Evolutionary conservation across 2,113 vertebrate species (phyloP), one percentile per base, ranked within the genome.

Genomic region (Trogon surrucura): DNA sequence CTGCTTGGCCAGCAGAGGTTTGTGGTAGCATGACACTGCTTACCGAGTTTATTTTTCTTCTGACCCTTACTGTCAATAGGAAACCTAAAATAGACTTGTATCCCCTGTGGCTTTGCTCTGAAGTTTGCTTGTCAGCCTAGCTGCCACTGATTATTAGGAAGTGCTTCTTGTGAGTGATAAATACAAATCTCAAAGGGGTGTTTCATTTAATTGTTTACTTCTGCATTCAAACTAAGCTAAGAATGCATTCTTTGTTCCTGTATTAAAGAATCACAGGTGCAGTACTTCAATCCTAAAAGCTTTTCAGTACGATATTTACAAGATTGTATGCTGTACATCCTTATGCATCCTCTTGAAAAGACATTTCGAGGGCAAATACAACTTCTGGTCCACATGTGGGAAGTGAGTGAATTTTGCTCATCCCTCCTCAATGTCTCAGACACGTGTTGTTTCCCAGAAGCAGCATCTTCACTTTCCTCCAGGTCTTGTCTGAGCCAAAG

Each of bases 61-160:
- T 97, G 96, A 96, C 95, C 95, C 92, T 93, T 86, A 23, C 73
- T 96, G 95, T 94, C 95, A 95, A 93, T 62, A 92, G 77, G 54
- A 93, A 95, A 87, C 83, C 80, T 85, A 89, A 93, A 96, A 96
- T 94, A 96, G 92, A 92, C 91, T 95, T 53, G 11, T 70, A 73
- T 94, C 83, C 91, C 92, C 95, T 0, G 12, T 50, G 88, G 95
- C 77, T 89, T 91, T 85, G 67, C 73, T 95, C 86, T 84, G 90
- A 96, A 95, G 96, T 84, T 90, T 91, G 72, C 89, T 95, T 89
- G 88, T 94, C 96, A 96, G 92, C 91, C 69, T 50, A 91, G 61
- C 96, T 96, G 88, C 91, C 92, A 92, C 90, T 87, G 95, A 75
- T 88, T 89, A 88, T 95, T 93, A 88, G 77, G 53, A 84, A 87